Conservation (phyloP, 2,888 invertebrate species). For the Xiphydria camelus region DNA sequence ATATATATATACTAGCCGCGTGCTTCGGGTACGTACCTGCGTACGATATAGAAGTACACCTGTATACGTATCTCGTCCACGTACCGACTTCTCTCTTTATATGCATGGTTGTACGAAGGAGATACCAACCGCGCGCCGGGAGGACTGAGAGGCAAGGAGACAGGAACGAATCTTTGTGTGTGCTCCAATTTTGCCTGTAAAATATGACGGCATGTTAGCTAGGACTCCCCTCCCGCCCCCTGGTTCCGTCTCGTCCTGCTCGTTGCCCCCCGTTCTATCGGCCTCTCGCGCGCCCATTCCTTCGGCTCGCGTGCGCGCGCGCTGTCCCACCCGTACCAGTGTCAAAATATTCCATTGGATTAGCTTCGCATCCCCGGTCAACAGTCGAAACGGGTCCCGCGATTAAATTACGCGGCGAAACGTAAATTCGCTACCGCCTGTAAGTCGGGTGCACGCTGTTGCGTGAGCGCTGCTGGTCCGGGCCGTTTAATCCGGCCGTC, state of each 20-base stretch:
- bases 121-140: background rate
- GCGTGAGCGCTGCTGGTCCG: too few species aligned
- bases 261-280: background rate
- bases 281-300: background rate
- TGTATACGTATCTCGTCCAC: background rate
- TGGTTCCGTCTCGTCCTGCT: background rate
- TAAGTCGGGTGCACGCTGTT: too few species aligned
- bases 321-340: constrained; percentile 6
- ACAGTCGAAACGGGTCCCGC: constrained; percentile 20
- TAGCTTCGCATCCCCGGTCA: constrained; percentile 12
- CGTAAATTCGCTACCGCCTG: constrained; percentile 10
- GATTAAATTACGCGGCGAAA: constrained; percentile 29
- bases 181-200: constrained; percentile 19
- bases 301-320: constrained; percentile 1
- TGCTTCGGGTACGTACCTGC: too few species aligned
- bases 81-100: constrained; percentile 4
- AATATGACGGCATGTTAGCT: background rate
- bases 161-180: constrained; percentile 4
- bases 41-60: too few species aligned
- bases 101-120: background rate
- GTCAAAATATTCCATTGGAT: constrained; percentile 42
- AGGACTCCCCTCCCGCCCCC: background rate
- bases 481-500: too few species aligned
- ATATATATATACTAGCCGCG: background rate
- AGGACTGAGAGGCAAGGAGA: background rate